These are phyloP conservation scores for Indicator maculatus DNA, from an alignment of 2,113 vertebrate species.

Conservation along the genomic window DNA sequence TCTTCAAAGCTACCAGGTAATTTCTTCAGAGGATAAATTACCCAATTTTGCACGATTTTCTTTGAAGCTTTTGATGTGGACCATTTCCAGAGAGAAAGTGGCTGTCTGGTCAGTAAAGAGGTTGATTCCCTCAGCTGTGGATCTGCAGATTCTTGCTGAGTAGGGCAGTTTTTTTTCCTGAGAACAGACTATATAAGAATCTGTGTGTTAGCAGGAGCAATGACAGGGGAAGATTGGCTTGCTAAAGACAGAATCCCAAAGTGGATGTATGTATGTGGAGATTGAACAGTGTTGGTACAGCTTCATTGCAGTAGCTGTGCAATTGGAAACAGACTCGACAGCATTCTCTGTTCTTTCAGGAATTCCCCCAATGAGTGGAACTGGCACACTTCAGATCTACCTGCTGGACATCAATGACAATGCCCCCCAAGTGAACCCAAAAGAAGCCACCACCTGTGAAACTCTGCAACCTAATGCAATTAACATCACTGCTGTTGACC, in stretches of 20 bases:
- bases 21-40: neutral
- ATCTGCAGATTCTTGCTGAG: neutral
- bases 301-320: neutral
- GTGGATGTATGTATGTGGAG: rapidly evolving
- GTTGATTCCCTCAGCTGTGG: neutral
- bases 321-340: neutral
- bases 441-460: conserved; percentile 92
- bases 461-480: conserved; percentile 92
- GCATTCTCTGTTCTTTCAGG: conserved; percentile 73
- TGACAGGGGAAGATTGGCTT: neutral
- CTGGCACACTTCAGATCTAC: conserved; percentile 92
- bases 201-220: neutral
- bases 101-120: neutral
- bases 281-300: neutral
- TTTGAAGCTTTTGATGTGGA: neutral
- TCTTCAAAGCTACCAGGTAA: neutral
- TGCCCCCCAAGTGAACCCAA: conserved; percentile 90
- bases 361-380: conserved; percentile 89
- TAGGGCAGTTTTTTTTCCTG: neutral
- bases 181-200: neutral
- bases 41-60: neutral
- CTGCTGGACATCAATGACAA: conserved; percentile 97
- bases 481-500: conserved; percentile 95
- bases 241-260: neutral
- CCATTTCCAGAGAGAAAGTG: neutral